Base-by-base conservation (phyloP, 2,113 vertebrate genomes). In the Agapornis roseicollis region DNA sequence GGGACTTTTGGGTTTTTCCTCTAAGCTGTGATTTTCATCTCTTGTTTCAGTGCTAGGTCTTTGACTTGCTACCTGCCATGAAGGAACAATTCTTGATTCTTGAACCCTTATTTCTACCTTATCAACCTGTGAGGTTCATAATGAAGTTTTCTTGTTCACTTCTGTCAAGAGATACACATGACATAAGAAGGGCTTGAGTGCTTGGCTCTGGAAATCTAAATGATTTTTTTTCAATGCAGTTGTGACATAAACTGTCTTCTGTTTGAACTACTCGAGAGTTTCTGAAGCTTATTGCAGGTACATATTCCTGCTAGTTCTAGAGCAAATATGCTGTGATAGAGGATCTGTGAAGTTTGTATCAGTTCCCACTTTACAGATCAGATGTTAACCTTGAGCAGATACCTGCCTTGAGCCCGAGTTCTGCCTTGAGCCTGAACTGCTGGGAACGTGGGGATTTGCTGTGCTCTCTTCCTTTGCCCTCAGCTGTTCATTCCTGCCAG, bases 381-480 rank as follows among this genome's bases (percentile, higher is more conserved):
- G 15, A 24, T 72, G 52, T 92, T 80, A 77, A 46, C 23, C 42
- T 41, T 14, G 33, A 50, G 17, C 70, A 74, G 44, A 1, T 85
- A 13, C 1, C 65, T 76, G 3, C 39, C 8, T 41, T 50, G 39
- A 81, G 56, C 29, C 47, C 44, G n/a, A 80, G n/a, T n/a, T 1
- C 65, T 76, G 3, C 39, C 8, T 41, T 50, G 39, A 81, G 56
- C 29, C 47, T 49, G n/a, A 80, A 18, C 71, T 68, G 39, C 72
- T 80, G 27, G 0, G 0, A 2, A 31, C 5, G 1, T 42, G 15
- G 13, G 50, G 49, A 44, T 90, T 80, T 91, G 63, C 44, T 0
- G 0, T 73, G 22, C 10, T 70, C 41, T 69, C n/a, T 35, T 33
- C 81, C 41, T 53, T 56, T 63, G 29, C 44, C 68, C 44, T 65